phyloP scores from a whole-genome alignment of 2,113 vertebrate species.

The Callaeas wilsoni region DNA sequence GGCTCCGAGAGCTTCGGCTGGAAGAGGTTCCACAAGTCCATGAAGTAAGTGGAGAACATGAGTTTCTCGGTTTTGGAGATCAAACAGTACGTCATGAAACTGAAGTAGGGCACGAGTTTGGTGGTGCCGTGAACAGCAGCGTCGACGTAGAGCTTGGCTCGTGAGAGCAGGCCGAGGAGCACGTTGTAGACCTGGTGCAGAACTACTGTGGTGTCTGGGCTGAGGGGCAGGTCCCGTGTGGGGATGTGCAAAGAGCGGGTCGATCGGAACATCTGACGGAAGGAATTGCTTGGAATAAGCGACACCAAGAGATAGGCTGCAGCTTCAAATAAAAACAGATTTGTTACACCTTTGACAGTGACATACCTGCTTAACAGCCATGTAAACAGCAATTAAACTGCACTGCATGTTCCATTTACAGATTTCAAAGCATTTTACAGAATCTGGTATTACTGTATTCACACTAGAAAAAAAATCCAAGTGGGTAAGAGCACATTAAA shows the following conservation, averaged over 20 bases:
- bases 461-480: background rate
- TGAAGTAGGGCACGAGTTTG: constrained; percentile 98
- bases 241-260: constrained; percentile 96
- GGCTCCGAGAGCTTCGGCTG: constrained; percentile 98
- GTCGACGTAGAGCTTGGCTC: constrained; percentile 97
- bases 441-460: background rate
- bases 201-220: constrained; percentile 95
- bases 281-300: constrained; percentile 99
- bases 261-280: constrained; percentile 99
- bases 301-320: constrained; percentile 99
- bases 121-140: constrained; percentile 97
- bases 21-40: constrained; percentile 99
- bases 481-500: fast-evolving
- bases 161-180: constrained; percentile 91
- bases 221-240: constrained; percentile 93
- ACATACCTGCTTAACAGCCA: background rate
- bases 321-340: constrained; percentile 76
- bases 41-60: constrained; percentile 98
- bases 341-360: constrained; percentile 17
- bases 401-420: background rate
- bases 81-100: constrained; percentile 99
- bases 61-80: constrained; percentile 99
- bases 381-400: background rate
- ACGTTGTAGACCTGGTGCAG: constrained; percentile 98
- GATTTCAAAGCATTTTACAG: background rate